Conservation (phyloP, 2,797 vertebrate species). For the Molossus alvarezi region DNA sequence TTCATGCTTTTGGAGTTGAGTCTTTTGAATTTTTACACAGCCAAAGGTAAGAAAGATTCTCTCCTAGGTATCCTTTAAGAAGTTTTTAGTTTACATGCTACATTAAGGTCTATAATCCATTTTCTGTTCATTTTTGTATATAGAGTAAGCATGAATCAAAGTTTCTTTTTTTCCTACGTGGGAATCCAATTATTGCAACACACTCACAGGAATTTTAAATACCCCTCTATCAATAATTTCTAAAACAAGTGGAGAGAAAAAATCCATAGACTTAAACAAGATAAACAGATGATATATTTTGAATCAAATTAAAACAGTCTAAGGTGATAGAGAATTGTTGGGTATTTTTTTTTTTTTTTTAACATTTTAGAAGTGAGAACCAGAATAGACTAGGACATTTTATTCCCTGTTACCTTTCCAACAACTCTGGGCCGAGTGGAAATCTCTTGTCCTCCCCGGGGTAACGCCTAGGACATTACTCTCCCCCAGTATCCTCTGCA, state of each 20-base stretch:
- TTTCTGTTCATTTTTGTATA: background rate
- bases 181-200: background rate
- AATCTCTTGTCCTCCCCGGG: conserved; percentile 66
- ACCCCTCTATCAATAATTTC: background rate
- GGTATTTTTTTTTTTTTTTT: background rate
- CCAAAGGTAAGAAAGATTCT: background rate
- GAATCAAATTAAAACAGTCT: conserved; percentile 17
- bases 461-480: conserved; percentile 78
- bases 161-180: background rate
- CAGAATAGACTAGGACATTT: background rate
- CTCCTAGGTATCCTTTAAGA: background rate
- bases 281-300: background rate
- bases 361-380: conserved; percentile 42
- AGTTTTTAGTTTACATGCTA: background rate
- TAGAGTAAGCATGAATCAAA: background rate
- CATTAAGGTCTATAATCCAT: background rate
- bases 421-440: conserved; percentile 25
- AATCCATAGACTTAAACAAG: background rate
- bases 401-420: conserved; percentile 62
- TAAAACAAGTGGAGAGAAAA: conserved; percentile 10
- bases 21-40: background rate
- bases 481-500: conserved; percentile 42
- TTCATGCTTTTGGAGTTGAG: background rate
- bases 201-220: conserved; percentile 2
- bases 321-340: background rate